Conservation (phyloP, 2,113 vertebrate genomes). For the Peromyscus polionotus region DNA sequence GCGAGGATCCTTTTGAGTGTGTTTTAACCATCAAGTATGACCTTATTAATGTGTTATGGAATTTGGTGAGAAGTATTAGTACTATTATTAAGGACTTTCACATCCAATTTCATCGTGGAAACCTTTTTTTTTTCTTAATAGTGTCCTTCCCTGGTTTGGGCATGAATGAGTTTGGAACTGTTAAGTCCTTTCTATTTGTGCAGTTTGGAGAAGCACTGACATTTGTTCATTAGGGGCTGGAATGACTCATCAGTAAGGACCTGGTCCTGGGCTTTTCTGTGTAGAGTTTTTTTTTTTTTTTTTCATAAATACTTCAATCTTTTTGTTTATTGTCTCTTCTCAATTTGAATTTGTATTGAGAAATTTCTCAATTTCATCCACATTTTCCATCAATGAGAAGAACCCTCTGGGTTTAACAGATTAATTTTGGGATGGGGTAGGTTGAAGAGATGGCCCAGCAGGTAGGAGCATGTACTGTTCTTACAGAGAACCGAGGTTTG, state of each 20-base stretch:
- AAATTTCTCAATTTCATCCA: background rate
- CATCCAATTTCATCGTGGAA: background rate
- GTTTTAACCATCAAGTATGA: background rate
- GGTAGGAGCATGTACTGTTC: background rate
- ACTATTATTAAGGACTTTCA: background rate
- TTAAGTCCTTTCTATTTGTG: background rate
- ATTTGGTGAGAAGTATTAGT: background rate
- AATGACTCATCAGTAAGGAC: background rate
- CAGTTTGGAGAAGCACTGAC: background rate
- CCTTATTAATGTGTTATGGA: background rate
- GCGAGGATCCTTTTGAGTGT: background rate
- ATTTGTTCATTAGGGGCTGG: background rate
- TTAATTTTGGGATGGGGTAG: background rate
- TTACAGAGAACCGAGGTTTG: background rate
- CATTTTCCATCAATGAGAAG: background rate
- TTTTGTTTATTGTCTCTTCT: background rate
- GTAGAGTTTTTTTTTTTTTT: background rate
- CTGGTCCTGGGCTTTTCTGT: background rate
- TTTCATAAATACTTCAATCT: background rate
- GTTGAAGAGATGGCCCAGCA: background rate
- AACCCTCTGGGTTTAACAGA: background rate
- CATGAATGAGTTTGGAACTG: background rate
- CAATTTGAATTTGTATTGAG: background rate
- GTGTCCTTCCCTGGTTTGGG: too few relatives aligned
- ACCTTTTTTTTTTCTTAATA: too few relatives aligned